These are phyloP conservation scores for Xiphophorus maculatus DNA, from an alignment of 2,113 vertebrate species.

Conservation along the genomic window DNA sequence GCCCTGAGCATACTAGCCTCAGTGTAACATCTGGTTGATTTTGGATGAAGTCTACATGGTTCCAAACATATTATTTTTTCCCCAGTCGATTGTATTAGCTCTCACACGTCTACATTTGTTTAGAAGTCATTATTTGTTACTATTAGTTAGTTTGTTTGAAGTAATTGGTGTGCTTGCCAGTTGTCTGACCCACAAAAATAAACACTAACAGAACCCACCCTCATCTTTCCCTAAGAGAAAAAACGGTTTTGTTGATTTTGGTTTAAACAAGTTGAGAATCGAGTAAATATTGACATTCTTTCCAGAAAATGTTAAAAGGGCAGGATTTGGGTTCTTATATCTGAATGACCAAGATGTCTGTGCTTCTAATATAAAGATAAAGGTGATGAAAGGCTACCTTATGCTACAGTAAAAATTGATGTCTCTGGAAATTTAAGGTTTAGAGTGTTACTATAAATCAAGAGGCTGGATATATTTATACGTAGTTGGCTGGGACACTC, in stretches of 20 bases:
- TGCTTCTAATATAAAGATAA: background rate
- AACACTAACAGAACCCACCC: conserved; percentile 23
- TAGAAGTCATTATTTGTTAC: conserved; percentile 7
- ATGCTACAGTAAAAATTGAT: no score
- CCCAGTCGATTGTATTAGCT: background rate
- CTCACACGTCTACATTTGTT: background rate
- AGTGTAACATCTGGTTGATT: background rate
- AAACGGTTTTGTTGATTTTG: conserved; percentile 8
- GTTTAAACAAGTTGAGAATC: background rate
- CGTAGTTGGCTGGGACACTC: background rate
- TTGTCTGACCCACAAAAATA: conserved; percentile 9
- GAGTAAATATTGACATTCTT: background rate
- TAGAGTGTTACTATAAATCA: background rate
- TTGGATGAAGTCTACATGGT: background rate
- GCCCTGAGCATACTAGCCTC: background rate
- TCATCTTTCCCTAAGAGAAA: background rate
- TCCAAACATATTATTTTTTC: background rate
- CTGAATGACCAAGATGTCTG: background rate
- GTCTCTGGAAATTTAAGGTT: no score
- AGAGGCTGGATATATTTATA: background rate
- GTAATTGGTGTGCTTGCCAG: conserved; percentile 26
- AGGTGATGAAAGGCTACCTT: background rate
- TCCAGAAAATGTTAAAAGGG: no score
- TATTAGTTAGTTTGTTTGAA: conserved; percentile 2
- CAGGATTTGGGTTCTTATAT: background rate